A percentile compares a stretch with the other conserved stretches of the same genome.
phyloP scores from a whole-genome alignment of 2,797 vertebrate genomes.

The Coccyzus lansbergi region DNA sequence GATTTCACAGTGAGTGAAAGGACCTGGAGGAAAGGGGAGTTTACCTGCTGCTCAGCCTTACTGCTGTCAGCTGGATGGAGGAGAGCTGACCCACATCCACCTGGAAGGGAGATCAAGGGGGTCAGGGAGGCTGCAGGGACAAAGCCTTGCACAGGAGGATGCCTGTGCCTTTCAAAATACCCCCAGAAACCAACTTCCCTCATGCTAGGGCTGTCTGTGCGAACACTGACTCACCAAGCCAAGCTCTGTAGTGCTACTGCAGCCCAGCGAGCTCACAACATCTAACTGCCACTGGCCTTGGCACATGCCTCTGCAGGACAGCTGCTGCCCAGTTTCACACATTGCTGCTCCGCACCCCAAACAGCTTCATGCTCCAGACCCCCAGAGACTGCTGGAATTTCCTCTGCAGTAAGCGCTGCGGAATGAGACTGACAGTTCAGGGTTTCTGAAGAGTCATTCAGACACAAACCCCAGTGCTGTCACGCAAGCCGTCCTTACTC shows the following conservation, averaged over 20 bases:
- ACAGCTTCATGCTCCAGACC: background rate
- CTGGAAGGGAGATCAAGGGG: background rate
- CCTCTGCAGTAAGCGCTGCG: conserved; percentile 15
- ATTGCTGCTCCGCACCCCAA: background rate
- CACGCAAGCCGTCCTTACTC: background rate
- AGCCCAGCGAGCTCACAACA: fast-evolving
- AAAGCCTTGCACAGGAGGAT: background rate
- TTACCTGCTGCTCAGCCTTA: too few species aligned
- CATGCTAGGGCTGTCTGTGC: background rate
- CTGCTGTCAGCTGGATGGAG: too few species aligned
- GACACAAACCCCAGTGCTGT: background rate
- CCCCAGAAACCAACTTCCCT: background rate
- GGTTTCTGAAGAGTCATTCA: background rate
- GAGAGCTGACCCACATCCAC: background rate
- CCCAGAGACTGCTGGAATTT: conserved; percentile 27
- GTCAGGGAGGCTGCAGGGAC: background rate
- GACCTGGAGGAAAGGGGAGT: too few species aligned
- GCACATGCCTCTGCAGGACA: background rate
- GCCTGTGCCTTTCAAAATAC: background rate
- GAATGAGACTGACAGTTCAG: background rate
- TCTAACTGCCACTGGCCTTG: background rate
- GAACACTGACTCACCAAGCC: background rate
- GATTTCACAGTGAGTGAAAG: background rate
- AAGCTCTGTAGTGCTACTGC: background rate
- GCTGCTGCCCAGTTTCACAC: background rate